Conservation (phyloP, 2,888 invertebrate species). For the Drosophila buzzatii region DNA sequence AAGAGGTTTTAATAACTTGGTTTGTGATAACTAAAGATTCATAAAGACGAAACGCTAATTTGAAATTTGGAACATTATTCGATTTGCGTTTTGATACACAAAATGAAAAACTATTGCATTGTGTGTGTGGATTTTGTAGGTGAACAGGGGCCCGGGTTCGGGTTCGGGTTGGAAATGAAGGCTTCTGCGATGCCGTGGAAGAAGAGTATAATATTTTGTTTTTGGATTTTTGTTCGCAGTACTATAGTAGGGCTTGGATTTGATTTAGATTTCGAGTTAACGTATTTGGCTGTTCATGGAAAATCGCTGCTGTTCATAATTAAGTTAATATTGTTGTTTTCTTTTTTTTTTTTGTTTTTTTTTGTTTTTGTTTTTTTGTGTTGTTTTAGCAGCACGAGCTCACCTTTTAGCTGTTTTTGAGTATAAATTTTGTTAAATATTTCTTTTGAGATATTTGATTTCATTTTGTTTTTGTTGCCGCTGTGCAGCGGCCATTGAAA, state of each 20-base stretch:
- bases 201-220: constrained; percentile 59
- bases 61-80: constrained; percentile 58
- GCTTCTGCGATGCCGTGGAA: constrained; percentile 83
- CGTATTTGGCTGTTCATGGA: constrained; percentile 42
- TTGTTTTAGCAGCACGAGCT: constrained; percentile 42
- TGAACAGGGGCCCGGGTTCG: constrained; percentile 50
- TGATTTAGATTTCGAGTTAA: constrained; percentile 38
- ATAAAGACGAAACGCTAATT: constrained; percentile 70
- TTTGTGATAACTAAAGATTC: constrained; percentile 61
- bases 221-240: constrained; percentile 41
- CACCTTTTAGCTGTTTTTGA: constrained; percentile 37
- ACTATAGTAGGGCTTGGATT: constrained; percentile 13
- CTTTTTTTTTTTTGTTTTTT: background rate
- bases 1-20: constrained; percentile 38
- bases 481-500: constrained; percentile 29
- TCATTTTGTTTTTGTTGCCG: constrained; percentile 21
- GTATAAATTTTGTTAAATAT: constrained; percentile 15
- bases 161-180: constrained; percentile 65
- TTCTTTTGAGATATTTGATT: background rate
- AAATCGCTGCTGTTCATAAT: constrained; percentile 50
- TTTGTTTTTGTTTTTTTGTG: constrained; percentile 15
- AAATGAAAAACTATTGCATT: constrained; percentile 83
- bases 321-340: background rate
- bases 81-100: constrained; percentile 74
- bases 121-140: constrained; percentile 67